phyloP scores from a whole-genome alignment of 2,797 vertebrate species.

The Acanthis flammea region DNA sequence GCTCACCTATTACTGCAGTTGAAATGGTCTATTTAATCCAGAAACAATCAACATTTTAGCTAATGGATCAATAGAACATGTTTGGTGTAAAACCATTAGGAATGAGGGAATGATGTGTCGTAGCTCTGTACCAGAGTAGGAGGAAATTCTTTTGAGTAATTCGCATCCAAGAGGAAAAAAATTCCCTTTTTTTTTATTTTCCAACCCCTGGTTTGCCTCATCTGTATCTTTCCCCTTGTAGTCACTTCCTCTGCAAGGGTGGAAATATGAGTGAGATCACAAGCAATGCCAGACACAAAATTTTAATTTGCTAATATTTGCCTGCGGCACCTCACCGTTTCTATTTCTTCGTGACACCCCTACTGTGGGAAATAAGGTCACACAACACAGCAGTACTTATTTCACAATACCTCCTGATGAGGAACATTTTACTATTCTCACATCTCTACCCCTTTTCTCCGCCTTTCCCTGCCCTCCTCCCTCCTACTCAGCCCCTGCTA shows the following conservation, averaged over 20 bases:
- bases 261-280: conserved; percentile 31
- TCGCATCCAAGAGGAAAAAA: neutral
- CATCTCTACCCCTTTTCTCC: conserved; percentile 22
- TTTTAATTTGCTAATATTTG: conserved; percentile 66
- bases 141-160: neutral
- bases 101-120: neutral
- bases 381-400: conserved; percentile 44
- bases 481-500: conserved; percentile 24
- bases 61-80: neutral
- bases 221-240: neutral
- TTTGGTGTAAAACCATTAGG: neutral
- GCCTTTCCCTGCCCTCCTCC: conserved; percentile 33
- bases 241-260: neutral
- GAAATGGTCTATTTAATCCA: neutral
- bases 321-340: neutral
- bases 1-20: neutral
- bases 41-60: neutral
- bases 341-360: conserved; percentile 32
- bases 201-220: neutral
- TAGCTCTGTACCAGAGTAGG: neutral
- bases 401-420: conserved; percentile 65
- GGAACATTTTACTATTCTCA: conserved; percentile 63
- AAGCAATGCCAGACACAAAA: neutral
- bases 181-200: neutral
- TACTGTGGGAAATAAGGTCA: conserved; percentile 61